These are phyloP conservation scores for Stegophylla sp. DNA, from an alignment of 2,888 invertebrate species.

Conservation along the genomic window DNA sequence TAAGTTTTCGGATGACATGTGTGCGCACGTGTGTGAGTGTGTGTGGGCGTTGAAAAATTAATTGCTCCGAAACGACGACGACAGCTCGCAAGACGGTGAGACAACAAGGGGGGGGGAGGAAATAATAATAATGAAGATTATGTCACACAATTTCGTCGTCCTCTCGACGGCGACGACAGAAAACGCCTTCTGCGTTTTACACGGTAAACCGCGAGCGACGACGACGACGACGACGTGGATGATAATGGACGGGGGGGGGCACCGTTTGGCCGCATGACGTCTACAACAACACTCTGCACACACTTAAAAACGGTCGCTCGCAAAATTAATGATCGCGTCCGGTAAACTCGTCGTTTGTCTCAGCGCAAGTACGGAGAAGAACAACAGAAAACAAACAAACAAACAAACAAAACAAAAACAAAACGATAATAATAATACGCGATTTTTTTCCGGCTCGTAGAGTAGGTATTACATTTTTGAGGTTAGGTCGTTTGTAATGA, in stretches of 20 bases:
- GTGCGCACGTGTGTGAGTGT: too few species aligned
- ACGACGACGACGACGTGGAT: too few species aligned
- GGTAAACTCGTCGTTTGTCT: slow-evolving; percentile 9
- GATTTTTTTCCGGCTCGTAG: background rate
- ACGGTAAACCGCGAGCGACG: background rate
- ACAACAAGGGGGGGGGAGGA: too few species aligned
- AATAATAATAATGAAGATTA: slow-evolving; percentile 32
- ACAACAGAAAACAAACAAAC: background rate
- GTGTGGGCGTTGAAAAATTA: slow-evolving; percentile 42
- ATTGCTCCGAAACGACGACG: slow-evolving; percentile 15
- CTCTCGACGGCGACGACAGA: background rate
- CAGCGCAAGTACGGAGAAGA: background rate
- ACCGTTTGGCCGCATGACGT: slow-evolving; percentile 47
- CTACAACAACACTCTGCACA: too few species aligned
- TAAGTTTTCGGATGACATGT: slow-evolving; percentile 35
- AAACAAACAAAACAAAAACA: background rate
- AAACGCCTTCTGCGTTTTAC: slow-evolving; percentile 3
- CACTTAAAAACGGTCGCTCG: slow-evolving; percentile 19
- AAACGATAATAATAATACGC: background rate
- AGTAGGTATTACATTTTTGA: background rate
- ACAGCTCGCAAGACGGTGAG: background rate
- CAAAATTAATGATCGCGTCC: slow-evolving; percentile 35
- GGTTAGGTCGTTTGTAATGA: too few species aligned
- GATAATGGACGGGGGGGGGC: slow-evolving; percentile 52
- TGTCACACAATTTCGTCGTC: background rate